Evolutionary conservation across 2,797 vertebrate species (phyloP).

Genomic region (Furcifer pardalis): DNA sequence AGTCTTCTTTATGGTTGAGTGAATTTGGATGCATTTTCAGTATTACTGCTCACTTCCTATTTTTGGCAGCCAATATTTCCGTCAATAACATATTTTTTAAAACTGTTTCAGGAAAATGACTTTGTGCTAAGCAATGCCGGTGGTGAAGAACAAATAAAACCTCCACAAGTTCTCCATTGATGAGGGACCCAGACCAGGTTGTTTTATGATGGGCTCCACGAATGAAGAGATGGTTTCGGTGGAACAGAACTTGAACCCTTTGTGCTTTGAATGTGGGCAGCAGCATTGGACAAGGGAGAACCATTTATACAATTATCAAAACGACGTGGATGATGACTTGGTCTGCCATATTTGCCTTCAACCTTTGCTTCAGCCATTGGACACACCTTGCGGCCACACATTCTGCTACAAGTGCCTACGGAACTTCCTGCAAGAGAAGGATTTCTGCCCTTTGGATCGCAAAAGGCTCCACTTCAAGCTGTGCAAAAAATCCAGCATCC

Average conservation of each 20-base stretch:
- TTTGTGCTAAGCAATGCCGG: constrained; percentile 14
- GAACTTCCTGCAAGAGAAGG: constrained; percentile 95
- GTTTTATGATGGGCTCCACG: constrained; percentile 86
- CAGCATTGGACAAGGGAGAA: constrained; percentile 95
- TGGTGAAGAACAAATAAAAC: constrained; percentile 22
- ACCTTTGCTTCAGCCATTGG: constrained; percentile 94
- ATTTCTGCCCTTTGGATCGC: constrained; percentile 96
- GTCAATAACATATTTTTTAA: constrained; percentile 22
- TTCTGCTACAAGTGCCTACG: constrained; percentile 97
- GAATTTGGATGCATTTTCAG: background rate
- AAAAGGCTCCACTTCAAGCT: constrained; percentile 92
- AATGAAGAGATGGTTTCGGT: constrained; percentile 84
- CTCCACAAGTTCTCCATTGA: constrained; percentile 25
- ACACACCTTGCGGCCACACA: constrained; percentile 97
- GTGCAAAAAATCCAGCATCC: constrained; percentile 96
- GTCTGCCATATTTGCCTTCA: constrained; percentile 99
- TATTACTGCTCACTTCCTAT: background rate
- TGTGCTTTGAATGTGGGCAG: constrained; percentile 95
- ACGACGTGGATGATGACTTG: constrained; percentile 96
- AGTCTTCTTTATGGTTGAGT: background rate
- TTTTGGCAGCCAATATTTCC: background rate
- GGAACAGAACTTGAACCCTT: constrained; percentile 86
- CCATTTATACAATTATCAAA: constrained; percentile 96
- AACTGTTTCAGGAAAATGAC: constrained; percentile 63
- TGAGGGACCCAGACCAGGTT: constrained; percentile 39